Conservation (phyloP, 2,888 invertebrate species). For the Aricia artaxerxes region DNA sequence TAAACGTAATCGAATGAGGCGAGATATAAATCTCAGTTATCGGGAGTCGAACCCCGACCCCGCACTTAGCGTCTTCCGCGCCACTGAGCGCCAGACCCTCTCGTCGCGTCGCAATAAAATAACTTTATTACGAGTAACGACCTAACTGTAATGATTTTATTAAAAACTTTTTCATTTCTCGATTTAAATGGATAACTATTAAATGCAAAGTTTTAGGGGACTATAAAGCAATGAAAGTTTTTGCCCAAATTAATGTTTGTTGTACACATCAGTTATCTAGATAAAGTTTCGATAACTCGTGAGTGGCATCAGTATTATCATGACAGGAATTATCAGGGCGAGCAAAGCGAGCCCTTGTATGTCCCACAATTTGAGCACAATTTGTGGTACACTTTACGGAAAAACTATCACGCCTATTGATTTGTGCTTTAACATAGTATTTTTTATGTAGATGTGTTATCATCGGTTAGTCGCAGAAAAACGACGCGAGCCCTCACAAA, state of each 20-base stretch:
- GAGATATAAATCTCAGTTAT: slow-evolving; percentile 45
- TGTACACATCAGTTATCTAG: background rate
- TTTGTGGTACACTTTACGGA: too few relatives aligned
- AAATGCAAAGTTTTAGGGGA: background rate
- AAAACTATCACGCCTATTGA: too few relatives aligned
- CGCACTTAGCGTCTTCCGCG: slow-evolving; percentile 32
- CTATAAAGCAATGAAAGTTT: background rate
- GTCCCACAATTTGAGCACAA: too few relatives aligned
- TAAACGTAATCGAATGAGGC: slow-evolving; percentile 44
- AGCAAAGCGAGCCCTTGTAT: too few relatives aligned
- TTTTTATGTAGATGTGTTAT: too few relatives aligned
- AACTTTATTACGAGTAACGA: slow-evolving; percentile 17
- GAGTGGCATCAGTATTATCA: background rate
- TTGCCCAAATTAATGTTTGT: background rate
- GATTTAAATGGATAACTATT: background rate
- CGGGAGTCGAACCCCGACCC: slow-evolving; percentile 27
- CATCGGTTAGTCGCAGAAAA: too few relatives aligned
- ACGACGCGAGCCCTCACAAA: too few relatives aligned
- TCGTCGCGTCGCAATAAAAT: slow-evolving; percentile 27
- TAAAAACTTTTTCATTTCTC: slow-evolving; percentile 28
- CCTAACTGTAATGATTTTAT: slow-evolving; percentile 7
- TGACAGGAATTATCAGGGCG: background rate
- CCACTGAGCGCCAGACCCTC: slow-evolving; percentile 7
- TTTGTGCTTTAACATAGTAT: too few relatives aligned
- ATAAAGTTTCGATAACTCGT: background rate